Base-by-base conservation (phyloP, 2,888 invertebrate species). In the Ariolimax columbianus region DNA sequence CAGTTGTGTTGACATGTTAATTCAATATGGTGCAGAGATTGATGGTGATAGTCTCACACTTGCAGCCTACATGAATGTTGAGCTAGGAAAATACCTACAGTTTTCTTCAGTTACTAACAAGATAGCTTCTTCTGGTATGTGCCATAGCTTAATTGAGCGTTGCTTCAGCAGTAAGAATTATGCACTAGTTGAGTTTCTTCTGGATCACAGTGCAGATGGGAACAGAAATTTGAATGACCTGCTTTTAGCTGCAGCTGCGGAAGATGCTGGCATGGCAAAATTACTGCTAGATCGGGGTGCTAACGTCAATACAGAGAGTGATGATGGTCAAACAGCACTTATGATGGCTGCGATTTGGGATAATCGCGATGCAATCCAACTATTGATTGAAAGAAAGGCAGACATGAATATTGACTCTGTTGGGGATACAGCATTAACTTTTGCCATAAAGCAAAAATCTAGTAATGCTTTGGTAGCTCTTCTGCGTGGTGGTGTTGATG, bases 221-320 rank as follows among this genome's bases (percentile, higher is more conserved):
- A 78, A 77, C 11, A 23, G 14, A 0, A 4, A 26, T 26, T 30
- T 77, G 19, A 77, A 55, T 30, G 9, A 0, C 7, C 30, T 83
- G 38, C 36, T 70, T 83, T 68, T 78, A 55, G 55, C 55, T 17
- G 36, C 70, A 23, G 47, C n/a, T 63, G 26, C 36, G 3, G 19
- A 47, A 51, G 30, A 77, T 66, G 26, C n/a, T 26, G 9, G 26
- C 11, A 68, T 78, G 38, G 55, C 36, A 4, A 36, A 72, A 19
- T 23, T 83, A 30, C 51, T 83, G 2, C 30, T 83, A 19, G 70
- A 83, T 11, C 33, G 43, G 40, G 78, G 70, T 30, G 78, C 83
- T 11, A 40, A 70, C 0, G 40, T 83, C 55, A 83, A 78, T 83
- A 26, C 17, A 23, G 51, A 26, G 55, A 6, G 38, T 33, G 4